Evolutionary conservation across 2,797 vertebrate species (phyloP).

Genomic region (Streptopelia turtur): DNA sequence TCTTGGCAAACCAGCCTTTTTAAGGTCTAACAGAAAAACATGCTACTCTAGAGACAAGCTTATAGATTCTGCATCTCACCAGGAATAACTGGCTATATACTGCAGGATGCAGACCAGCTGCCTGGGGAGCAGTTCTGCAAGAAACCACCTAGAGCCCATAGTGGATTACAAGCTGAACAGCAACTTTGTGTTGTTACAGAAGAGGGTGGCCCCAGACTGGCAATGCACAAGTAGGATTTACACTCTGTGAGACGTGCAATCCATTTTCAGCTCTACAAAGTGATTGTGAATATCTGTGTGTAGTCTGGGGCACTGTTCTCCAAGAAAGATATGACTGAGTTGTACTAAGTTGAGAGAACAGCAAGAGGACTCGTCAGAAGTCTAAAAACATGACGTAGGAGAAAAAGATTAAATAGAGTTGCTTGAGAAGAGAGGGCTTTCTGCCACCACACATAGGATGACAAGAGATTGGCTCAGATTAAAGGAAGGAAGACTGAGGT

Average conservation of each 20-base stretch:
- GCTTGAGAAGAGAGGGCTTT: background rate
- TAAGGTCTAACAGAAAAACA: conserved; percentile 11
- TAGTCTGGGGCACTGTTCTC: background rate
- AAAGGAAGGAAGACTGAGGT: background rate
- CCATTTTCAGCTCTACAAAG: background rate
- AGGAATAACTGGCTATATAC: background rate
- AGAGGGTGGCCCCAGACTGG: background rate
- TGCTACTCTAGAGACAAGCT: background rate
- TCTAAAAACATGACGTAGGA: background rate
- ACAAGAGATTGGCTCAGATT: background rate
- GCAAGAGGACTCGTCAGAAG: background rate
- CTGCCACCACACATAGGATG: background rate
- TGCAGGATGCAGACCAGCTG: background rate
- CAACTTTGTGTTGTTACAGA: background rate
- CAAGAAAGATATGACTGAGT: background rate
- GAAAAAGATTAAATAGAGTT: background rate
- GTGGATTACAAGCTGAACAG: background rate
- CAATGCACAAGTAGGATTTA: background rate
- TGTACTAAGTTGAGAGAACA: background rate
- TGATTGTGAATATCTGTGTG: background rate
- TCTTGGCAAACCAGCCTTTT: conserved; percentile 31
- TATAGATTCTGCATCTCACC: background rate
- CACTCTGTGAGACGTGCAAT: background rate
- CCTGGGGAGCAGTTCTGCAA: background rate
- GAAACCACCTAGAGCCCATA: background rate